Conservation (phyloP, 1,140 invertebrate genomes). For the Paramacrobiotus metropolitanus region DNA sequence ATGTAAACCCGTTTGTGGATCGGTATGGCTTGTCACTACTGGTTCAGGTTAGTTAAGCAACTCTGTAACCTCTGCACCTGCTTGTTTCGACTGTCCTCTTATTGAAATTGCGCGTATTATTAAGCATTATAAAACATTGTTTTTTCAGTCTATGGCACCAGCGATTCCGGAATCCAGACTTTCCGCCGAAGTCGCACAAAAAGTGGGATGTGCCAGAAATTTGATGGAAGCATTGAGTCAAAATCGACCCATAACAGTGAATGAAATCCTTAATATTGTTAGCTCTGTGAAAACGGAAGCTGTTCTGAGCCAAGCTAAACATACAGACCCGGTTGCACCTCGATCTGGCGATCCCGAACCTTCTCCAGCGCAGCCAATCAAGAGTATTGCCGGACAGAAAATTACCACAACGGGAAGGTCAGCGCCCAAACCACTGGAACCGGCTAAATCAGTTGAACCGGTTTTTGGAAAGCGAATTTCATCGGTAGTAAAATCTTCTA, state of each 20-base stretch:
- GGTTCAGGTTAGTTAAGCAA: too few relatives aligned
- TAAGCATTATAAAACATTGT: too few relatives aligned
- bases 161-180: too few relatives aligned
- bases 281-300: conserved; percentile 1
- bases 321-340: not conserved
- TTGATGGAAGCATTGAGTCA: not conserved
- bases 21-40: too few relatives aligned
- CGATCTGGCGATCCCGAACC: not conserved
- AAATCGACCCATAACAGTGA: not conserved
- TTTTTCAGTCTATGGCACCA: too few relatives aligned
- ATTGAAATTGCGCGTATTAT: too few relatives aligned
- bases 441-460: not conserved
- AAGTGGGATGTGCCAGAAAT: not conserved
- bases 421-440: not conserved
- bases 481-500: too few relatives aligned
- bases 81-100: too few relatives aligned
- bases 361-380: not conserved
- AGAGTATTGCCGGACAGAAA: not conserved
- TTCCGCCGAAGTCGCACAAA: not conserved
- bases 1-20: too few relatives aligned
- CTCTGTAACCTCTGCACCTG: too few relatives aligned
- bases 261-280: not conserved
- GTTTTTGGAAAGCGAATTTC: not conserved
- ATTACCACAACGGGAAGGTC: not conserved
- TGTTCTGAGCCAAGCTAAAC: not conserved